phyloP scores from a whole-genome alignment of 2,888 invertebrate genomes.

The Sepioteuthis lessoniana region DNA sequence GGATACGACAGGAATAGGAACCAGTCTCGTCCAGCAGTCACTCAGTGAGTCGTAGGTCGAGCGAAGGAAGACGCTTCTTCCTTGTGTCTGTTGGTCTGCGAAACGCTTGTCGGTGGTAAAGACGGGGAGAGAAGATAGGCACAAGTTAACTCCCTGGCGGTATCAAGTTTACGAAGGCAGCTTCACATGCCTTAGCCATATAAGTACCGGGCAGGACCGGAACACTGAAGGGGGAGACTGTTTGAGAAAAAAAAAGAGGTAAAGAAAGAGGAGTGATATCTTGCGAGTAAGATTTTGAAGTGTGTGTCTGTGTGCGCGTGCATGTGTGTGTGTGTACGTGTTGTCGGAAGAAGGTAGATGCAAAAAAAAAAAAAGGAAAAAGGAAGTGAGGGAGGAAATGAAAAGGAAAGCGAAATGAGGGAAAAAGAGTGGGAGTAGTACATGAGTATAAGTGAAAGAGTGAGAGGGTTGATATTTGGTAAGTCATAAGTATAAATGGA shows the following conservation, averaged over 20 bases:
- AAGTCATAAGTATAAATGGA: neutral
- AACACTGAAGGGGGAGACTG: conserved; percentile 52
- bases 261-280: neutral
- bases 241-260: neutral
- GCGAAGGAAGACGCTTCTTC: conserved; percentile 21
- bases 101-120: neutral
- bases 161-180: conserved; percentile 56
- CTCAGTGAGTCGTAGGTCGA: conserved; percentile 42
- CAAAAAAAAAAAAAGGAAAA: neutral
- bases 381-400: neutral
- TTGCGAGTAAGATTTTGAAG: neutral
- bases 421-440: neutral
- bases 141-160: conserved; percentile 21
- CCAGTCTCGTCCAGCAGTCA: conserved; percentile 48
- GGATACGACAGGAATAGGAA: conserved; percentile 48
- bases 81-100: conserved; percentile 33
- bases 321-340: neutral
- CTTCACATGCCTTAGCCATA: conserved; percentile 62
- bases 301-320: neutral
- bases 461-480: neutral
- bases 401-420: neutral
- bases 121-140: neutral
- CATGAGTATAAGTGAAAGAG: neutral
- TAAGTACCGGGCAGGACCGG: conserved; percentile 58
- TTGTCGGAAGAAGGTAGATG: conserved; percentile 34